These are phyloP conservation scores for Poecile atricapillus DNA, from an alignment of 2,113 vertebrate species.

Conservation along the genomic window DNA sequence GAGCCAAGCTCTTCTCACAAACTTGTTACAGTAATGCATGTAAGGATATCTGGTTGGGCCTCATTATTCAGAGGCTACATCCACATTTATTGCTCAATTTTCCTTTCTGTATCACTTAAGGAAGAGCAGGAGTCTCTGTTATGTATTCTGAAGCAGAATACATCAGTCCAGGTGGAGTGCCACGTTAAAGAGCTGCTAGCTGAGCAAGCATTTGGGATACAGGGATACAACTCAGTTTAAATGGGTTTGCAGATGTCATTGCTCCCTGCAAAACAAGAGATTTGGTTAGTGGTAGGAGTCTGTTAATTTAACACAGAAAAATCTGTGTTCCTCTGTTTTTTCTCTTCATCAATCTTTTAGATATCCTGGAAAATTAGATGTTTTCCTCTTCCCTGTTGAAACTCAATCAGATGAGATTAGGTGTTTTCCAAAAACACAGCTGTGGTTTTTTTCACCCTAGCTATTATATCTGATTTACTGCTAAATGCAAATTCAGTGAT, in stretches of 20 bases:
- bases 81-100: fast-evolving
- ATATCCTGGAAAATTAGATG: not conserved
- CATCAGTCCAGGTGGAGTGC: not conserved
- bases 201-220: not conserved
- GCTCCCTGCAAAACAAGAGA: not conserved
- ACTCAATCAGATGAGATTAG: not conserved
- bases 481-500: not conserved
- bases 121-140: not conserved
- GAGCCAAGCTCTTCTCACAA: not conserved
- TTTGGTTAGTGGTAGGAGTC: not conserved
- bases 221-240: not conserved
- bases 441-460: not conserved
- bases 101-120: not conserved
- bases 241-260: not conserved
- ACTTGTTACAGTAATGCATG: fast-evolving
- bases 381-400: not conserved
- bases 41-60: not conserved
- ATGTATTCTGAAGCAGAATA: too few relatives aligned
- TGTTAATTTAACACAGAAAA: not conserved
- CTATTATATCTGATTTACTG: not conserved
- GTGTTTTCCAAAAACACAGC: not conserved
- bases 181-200: fast-evolving
- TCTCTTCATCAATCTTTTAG: not conserved
- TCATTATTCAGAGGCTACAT: not conserved
- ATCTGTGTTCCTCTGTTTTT: not conserved